A percentile compares a stretch with the other conserved stretches of the same genome.
phyloP scores from a whole-genome alignment of 2,113 vertebrate species.

The Oxygymnocypris stewartii region DNA sequence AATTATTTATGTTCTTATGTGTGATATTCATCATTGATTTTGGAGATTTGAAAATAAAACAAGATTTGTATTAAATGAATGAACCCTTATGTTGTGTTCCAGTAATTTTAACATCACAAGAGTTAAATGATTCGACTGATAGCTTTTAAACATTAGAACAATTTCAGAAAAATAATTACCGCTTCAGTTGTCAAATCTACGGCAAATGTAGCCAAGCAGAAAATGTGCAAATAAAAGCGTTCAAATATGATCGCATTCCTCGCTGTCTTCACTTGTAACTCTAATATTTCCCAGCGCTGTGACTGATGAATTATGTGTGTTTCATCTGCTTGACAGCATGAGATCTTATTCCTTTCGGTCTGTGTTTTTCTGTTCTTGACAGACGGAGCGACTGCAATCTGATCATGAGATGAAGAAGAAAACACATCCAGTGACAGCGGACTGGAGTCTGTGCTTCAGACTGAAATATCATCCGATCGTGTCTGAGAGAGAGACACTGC shows the following conservation, averaged over 20 bases:
- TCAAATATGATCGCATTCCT: constrained; percentile 71
- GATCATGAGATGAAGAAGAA: background rate
- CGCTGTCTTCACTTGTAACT: constrained; percentile 70
- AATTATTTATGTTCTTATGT: background rate
- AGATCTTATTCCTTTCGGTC: constrained; percentile 31
- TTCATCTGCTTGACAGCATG: constrained; percentile 53
- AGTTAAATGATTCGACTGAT: background rate
- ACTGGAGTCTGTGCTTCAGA: constrained; percentile 3
- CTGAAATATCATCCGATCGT: constrained; percentile 11
- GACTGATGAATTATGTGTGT: constrained; percentile 56
- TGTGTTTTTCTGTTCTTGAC: constrained; percentile 14
- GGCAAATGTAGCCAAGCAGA: constrained; percentile 47
- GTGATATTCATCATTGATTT: background rate
- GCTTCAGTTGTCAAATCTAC: background rate
- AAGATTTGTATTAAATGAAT: too few species aligned
- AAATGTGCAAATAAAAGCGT: constrained; percentile 61
- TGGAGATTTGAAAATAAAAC: background rate
- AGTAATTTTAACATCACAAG: too few species aligned
- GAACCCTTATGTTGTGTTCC: too few species aligned
- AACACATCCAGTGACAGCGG: constrained; percentile 30
- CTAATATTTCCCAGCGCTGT: constrained; percentile 56
- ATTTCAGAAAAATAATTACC: background rate
- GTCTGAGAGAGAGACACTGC: background rate
- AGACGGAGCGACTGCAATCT: constrained; percentile 40
- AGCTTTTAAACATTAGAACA: background rate